Percentiles rank a stretch among this genome's conserved stretches.
Conservation (phyloP, 2,797 vertebrate genomes). For the Eulemur mongoz region DNA sequence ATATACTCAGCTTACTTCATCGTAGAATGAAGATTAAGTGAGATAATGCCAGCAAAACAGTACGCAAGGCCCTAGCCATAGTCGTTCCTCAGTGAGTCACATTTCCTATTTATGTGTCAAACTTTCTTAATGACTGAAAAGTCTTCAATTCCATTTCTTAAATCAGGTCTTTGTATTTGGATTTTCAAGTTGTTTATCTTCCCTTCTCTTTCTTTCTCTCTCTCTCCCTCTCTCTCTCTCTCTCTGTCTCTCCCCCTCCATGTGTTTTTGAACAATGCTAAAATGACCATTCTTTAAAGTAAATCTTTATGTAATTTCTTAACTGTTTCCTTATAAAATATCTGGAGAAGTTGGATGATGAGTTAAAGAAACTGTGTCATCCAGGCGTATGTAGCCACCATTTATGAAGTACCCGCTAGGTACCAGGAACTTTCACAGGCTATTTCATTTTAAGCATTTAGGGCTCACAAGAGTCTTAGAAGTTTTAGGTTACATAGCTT, state of each 20-base stretch:
- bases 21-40: not conserved
- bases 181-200: not conserved
- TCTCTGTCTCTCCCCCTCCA: not conserved
- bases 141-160: not conserved
- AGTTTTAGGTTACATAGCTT: not conserved
- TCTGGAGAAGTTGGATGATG: not conserved
- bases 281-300: not conserved
- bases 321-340: not conserved
- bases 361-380: not conserved
- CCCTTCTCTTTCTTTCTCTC: not conserved
- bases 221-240: not conserved
- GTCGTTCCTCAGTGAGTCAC: not conserved
- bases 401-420: not conserved
- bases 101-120: not conserved
- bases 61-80: fast-evolving
- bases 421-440: not conserved
- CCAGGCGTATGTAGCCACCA: not conserved
- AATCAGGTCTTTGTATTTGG: not conserved
- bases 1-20: not conserved
- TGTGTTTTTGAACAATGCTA: not conserved
- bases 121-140: not conserved
- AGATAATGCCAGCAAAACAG: not conserved
- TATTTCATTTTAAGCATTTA: not conserved
- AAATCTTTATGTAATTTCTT: not conserved
- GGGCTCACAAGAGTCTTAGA: not conserved